Evolutionary conservation across 1,140 invertebrate genomes (phyloP), one percentile per base, ranked within the genome.

Genomic region (Hypothenemus hampei): DNA sequence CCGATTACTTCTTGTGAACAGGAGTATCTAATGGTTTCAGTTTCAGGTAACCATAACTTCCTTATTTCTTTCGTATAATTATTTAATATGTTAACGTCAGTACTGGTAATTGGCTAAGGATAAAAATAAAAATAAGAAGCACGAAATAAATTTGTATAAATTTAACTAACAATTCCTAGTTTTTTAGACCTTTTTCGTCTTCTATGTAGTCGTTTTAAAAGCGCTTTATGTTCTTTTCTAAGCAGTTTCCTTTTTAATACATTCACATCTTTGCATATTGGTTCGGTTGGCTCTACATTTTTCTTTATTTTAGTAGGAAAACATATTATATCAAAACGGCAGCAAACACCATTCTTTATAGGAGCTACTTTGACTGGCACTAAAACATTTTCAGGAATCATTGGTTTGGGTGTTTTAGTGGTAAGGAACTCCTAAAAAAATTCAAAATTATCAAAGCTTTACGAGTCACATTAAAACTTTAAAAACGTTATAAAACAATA

Each of bases 1-100:
- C 90, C 90, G 60, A 90, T 81, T 3, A 86, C 74, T 69, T 85
- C 74, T 61, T 87, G 76, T 13, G 75, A 75, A 63, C 80, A 81
- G 13, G 79, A 77, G 40, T 78, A 62, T n/a, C 83, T 78, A 24
- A 89, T 76, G 23, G 68, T 76, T 23, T 70, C 66, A 5, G 69
- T 72, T 35, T 75, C 71, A 6, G 86, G 84, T 29, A 90, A 63
- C 81, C 84, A 89, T 2, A 89, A 66, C 33, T 80, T 71, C 53
- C 76, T 73, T 81, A 89, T 88, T 65, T 73, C 68, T 59, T 76
- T 67, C 1, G 74, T 72, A 57, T 87, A 81, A 37, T 78, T 70
- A 6, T 68, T 58, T 21, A 80, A 71, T 29, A 76, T 57, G 15
- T 66, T 67, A 8, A 59, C 62, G 6, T 66, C 66, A n/a, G 63